A percentile compares a stretch with the other conserved stretches of the same genome.
Evolutionary conservation across 2,888 invertebrate genomes (phyloP).

Genomic region (Nephrocerus scutellatus): DNA sequence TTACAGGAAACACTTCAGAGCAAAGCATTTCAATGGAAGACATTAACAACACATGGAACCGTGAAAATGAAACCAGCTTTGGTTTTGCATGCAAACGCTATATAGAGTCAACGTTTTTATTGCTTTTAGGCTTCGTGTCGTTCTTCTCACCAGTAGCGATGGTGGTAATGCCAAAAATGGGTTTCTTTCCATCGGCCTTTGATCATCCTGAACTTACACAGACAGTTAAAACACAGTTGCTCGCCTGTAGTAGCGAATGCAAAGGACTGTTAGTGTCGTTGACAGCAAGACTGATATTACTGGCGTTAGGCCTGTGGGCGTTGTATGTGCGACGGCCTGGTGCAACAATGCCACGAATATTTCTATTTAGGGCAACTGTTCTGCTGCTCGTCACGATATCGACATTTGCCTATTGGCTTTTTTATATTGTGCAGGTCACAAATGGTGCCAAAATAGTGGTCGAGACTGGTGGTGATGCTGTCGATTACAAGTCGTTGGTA

Average conservation of each 20-base stretch:
- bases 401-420: conserved; percentile 95
- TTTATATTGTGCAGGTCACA: conserved; percentile 84
- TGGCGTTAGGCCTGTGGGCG: conserved; percentile 89
- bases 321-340: conserved; percentile 78
- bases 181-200: conserved; percentile 69
- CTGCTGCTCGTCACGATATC: conserved; percentile 82
- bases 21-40: conserved; percentile 92
- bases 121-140: conserved; percentile 71
- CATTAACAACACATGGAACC: conserved; percentile 77
- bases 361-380: conserved; percentile 83
- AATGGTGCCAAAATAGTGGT: conserved; percentile 73
- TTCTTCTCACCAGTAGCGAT: conserved; percentile 90
- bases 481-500: conserved; percentile 82
- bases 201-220: conserved; percentile 62
- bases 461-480: conserved; percentile 66
- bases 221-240: conserved; percentile 58
- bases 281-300: conserved; percentile 81
- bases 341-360: conserved; percentile 86
- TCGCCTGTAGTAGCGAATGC: conserved; percentile 88
- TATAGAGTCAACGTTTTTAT: conserved; percentile 71
- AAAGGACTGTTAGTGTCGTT: conserved; percentile 88
- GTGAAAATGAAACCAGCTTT: conserved; percentile 64
- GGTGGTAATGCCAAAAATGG: conserved; percentile 88
- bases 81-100: conserved; percentile 75
- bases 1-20: conserved; percentile 94